Base-by-base conservation (phyloP, 2,113 vertebrate species). In the Lethenteron camtschaticum region DNA sequence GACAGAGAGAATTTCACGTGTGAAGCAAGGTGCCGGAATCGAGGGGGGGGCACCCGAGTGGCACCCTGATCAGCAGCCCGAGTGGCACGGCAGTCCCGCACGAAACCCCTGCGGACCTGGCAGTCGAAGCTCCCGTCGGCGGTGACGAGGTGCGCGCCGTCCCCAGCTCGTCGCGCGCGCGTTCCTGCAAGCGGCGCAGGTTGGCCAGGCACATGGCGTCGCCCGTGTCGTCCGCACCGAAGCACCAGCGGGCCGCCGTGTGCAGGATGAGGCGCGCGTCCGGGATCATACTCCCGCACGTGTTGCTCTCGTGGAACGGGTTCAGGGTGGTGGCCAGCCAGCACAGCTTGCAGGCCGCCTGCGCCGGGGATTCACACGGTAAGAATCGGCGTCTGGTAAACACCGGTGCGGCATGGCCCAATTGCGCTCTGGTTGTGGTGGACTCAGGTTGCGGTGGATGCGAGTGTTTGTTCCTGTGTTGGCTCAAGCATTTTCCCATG, bases 111-210 rank as follows among this genome's bases (percentile, higher is more conserved):
- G 63, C 63, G 24, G n/a, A 66, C 63, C 63, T 95, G 94, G 76
- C 94, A 99, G 77, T 99, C 90, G 71, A 99, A 92, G 73, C 94
- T 99, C 13, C 92, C 94, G 70, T 95, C 94, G 2, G 92, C 89
- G 1, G 92, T 99, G 70, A 99, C 83, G 78, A 97, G 69, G 75
- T 92, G 86, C 56, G 95, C 74, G 0, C 78, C 58, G 9, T 60
- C 72, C n/a, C 63, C 63, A 66, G 10, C 86, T 87, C 83, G 73
- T 77, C 79, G 1, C 81, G 79, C 10, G 87, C 76, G 57, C 95
- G 88, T 3, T 41, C 71, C 75, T 83, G 79, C 76, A 99, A 81
- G 58, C 88, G 88, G 3, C 82, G 78, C 70, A 96, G 75, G 58
- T 95, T 81, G 14, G 81, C 83, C 75, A 82, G 75, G 3, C 77